A percentile compares a stretch with the other conserved stretches of the same genome.
phyloP scores from a whole-genome alignment of 2,113 vertebrate species.

The Pelecanoides urinatrix region DNA sequence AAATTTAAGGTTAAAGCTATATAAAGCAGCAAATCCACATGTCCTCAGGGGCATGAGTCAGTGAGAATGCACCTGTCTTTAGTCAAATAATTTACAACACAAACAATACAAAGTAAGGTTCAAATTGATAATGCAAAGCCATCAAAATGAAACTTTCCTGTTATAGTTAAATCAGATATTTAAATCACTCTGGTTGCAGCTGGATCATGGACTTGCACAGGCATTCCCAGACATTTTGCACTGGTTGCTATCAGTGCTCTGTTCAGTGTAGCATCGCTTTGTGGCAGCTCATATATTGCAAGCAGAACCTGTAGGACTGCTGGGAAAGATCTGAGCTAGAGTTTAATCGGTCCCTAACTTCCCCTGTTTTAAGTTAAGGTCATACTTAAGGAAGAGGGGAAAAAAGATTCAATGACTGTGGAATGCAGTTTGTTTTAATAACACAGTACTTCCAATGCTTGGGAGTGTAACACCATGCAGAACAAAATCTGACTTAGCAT shows the following conservation, averaged over 20 bases:
- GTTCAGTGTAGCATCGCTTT: rapidly evolving
- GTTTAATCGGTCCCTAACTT: not conserved
- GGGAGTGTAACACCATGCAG: not conserved
- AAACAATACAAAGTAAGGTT: not conserved
- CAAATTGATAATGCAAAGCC: not conserved
- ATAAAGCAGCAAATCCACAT: not conserved
- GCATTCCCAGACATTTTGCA: not conserved
- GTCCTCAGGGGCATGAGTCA: not conserved
- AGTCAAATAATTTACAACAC: not conserved
- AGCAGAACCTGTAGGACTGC: not conserved
- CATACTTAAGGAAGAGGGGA: not conserved
- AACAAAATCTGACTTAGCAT: not conserved
- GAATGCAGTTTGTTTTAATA: not conserved
- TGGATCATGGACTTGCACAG: not conserved
- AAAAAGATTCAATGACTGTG: not conserved
- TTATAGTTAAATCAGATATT: not conserved
- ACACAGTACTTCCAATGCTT: not conserved
- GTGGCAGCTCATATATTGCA: not conserved
- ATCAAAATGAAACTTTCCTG: not conserved
- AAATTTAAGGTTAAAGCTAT: not conserved
- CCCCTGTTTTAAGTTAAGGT: not conserved
- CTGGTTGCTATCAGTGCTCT: not conserved
- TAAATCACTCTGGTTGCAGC: not conserved
- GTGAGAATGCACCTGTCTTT: not conserved
- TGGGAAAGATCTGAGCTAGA: not conserved